These are phyloP conservation scores for Galaxea fascicularis DNA, from an alignment of 92 coral and sea anemone species.

Conservation along the genomic window DNA sequence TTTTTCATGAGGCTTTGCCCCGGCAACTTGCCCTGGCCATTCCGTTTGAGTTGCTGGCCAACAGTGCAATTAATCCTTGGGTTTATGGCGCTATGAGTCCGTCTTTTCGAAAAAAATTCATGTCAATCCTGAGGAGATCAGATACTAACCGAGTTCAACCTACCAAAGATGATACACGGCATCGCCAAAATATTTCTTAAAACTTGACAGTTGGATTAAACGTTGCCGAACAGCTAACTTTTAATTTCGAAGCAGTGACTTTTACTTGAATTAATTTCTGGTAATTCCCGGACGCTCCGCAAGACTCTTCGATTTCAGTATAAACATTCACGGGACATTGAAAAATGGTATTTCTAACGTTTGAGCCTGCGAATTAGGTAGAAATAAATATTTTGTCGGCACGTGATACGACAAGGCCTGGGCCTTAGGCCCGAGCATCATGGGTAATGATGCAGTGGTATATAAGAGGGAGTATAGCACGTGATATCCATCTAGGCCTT, in stretches of 20 bases:
- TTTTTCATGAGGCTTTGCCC: background rate
- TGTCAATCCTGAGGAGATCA: slow-evolving; percentile 1
- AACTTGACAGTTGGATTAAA: background rate
- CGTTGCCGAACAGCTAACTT: background rate
- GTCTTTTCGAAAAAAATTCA: slow-evolving; percentile 17
- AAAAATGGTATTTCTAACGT: no score
- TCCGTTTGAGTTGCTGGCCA: slow-evolving; percentile 17
- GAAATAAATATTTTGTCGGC: no score
- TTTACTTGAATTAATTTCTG: background rate
- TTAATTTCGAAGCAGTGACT: background rate
- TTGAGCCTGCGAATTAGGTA: no score
- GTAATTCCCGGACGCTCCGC: background rate
- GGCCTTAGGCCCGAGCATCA: no score
- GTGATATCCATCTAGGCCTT: no score
- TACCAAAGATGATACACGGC: background rate
- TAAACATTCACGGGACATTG: no score
- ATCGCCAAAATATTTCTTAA: background rate
- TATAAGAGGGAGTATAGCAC: no score
- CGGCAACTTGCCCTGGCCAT: slow-evolving; percentile 22
- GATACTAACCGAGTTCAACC: background rate
- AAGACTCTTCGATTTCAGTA: no score
- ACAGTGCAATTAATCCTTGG: slow-evolving; percentile 33
- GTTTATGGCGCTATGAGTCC: slow-evolving; percentile 32
- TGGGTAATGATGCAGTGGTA: no score
- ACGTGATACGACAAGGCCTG: no score